phyloP scores from a whole-genome alignment of 2,888 invertebrate species.

The Argyra leucocephala region DNA sequence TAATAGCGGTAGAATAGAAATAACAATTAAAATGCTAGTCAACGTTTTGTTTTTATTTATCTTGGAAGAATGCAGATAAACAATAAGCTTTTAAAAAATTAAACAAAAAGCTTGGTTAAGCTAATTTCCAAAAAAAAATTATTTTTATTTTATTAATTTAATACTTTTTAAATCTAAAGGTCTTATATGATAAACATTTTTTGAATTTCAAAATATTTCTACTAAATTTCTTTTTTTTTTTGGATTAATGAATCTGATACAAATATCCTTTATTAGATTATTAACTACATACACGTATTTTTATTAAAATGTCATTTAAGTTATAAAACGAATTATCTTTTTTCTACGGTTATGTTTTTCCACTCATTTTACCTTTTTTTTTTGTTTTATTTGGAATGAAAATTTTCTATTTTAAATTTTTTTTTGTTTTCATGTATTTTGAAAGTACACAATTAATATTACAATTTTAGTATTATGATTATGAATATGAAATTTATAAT shows the following conservation, averaged over 20 bases:
- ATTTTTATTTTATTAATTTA: not conserved
- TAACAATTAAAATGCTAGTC: too few species aligned
- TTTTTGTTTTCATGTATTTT: not conserved
- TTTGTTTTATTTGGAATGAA: not conserved
- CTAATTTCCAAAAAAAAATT: not conserved
- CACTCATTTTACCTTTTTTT: not conserved
- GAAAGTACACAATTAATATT: not conserved
- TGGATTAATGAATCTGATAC: constrained; percentile 3
- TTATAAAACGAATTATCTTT: not conserved
- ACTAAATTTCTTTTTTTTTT: not conserved
- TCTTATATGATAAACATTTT: not conserved
- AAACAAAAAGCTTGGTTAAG: too few species aligned
- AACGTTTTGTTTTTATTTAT: too few species aligned
- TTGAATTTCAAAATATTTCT: constrained; percentile 1
- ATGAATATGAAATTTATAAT: not conserved
- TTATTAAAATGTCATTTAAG: not conserved
- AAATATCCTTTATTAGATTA: not conserved
- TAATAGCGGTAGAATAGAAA: too few species aligned
- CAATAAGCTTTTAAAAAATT: too few species aligned
- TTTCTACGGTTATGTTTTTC: not conserved
- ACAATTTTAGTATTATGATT: not conserved
- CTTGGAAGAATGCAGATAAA: too few species aligned
- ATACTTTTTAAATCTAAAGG: constrained; percentile 4
- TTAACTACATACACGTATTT: not conserved
- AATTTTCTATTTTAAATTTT: not conserved